phyloP scores from a whole-genome alignment of 2,888 invertebrate genomes.

The Drosophila stalkeri region DNA sequence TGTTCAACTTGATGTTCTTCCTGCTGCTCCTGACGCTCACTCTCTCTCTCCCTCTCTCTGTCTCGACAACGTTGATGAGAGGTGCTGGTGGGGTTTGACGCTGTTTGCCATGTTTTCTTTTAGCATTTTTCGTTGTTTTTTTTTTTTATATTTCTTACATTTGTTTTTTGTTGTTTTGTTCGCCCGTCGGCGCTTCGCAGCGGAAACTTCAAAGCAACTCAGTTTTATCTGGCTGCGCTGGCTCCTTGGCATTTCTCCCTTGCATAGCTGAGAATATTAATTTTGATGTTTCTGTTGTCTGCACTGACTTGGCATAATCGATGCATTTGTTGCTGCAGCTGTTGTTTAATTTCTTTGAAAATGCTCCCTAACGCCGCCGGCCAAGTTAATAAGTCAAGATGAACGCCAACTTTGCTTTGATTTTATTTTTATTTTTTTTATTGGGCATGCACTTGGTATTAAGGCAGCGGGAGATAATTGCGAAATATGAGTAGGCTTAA shows the following conservation, averaged over 20 bases:
- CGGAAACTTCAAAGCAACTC: constrained; percentile 68
- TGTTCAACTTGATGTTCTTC: constrained; percentile 50
- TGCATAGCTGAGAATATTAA: constrained; percentile 72
- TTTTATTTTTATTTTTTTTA: constrained; percentile 17
- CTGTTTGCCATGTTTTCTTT: constrained; percentile 39
- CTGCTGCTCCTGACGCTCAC: constrained; percentile 23
- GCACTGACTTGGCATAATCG: constrained; percentile 69
- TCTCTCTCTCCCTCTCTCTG: no score
- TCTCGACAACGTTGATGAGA: constrained; percentile 37
- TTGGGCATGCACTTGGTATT: constrained; percentile 23
- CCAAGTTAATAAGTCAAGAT: constrained; percentile 66
- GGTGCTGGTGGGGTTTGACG: constrained; percentile 10
- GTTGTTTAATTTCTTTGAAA: constrained; percentile 67
- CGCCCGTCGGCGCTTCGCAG: constrained; percentile 39
- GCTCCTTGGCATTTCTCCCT: constrained; percentile 55
- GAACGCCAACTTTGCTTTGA: constrained; percentile 49
- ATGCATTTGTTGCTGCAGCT: constrained; percentile 60
- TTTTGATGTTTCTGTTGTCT: constrained; percentile 59
- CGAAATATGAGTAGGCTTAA: background rate
- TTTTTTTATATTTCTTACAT: constrained; percentile 14
- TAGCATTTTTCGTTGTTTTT: constrained; percentile 9
- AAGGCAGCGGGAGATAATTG: constrained; percentile 2
- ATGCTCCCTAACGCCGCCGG: constrained; percentile 46
- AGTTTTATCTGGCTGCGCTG: constrained; percentile 34
- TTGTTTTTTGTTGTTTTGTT: constrained; percentile 19